Percentiles rank a stretch among this genome's conserved stretches.
Conservation (phyloP, 2,888 invertebrate genomes). For the Habroteleia sp. region DNA sequence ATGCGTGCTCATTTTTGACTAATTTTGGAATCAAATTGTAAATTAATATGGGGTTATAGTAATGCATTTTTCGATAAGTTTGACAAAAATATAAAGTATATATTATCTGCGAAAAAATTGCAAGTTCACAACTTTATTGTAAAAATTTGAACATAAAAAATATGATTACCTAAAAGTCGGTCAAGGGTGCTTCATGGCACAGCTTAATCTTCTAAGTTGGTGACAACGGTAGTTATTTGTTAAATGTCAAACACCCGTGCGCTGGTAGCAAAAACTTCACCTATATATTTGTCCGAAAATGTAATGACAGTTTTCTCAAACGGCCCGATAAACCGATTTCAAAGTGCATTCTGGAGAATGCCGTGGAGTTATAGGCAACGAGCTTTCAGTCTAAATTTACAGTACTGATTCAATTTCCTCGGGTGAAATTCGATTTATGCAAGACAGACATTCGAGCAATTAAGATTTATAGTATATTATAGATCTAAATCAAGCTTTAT, state of each 20-base stretch:
- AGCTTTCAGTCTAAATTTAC: conserved; percentile 47
- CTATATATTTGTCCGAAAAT: conserved; percentile 29
- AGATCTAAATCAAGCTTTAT: too few relatives aligned
- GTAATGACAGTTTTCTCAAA: conserved; percentile 21
- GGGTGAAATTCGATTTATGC: conserved; percentile 42
- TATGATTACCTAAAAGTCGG: conserved; percentile 43
- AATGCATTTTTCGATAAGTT: too few relatives aligned
- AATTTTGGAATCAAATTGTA: too few relatives aligned
- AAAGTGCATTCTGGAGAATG: too few relatives aligned
- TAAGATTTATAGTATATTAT: conserved; percentile 44
- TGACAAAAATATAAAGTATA: too few relatives aligned
- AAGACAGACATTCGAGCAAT: conserved; percentile 45
- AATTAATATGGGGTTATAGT: too few relatives aligned
- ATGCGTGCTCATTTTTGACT: conserved; percentile 2
- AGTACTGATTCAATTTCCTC: conserved; percentile 50
- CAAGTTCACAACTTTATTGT: conserved; percentile 10
- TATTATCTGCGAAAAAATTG: neutral
- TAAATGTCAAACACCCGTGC: conserved; percentile 42
- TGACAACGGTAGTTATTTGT: conserved; percentile 33
- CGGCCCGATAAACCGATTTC: conserved; percentile 20
- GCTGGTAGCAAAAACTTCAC: conserved; percentile 23
- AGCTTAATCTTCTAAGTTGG: conserved; percentile 40
- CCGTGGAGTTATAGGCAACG: conserved; percentile 23
- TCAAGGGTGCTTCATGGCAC: conserved; percentile 40
- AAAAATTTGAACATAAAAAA: conserved; percentile 35